Evolutionary conservation across 2,888 invertebrate species (phyloP), one percentile per base, ranked within the genome.

Genomic region (Mactromeris polynyma): DNA sequence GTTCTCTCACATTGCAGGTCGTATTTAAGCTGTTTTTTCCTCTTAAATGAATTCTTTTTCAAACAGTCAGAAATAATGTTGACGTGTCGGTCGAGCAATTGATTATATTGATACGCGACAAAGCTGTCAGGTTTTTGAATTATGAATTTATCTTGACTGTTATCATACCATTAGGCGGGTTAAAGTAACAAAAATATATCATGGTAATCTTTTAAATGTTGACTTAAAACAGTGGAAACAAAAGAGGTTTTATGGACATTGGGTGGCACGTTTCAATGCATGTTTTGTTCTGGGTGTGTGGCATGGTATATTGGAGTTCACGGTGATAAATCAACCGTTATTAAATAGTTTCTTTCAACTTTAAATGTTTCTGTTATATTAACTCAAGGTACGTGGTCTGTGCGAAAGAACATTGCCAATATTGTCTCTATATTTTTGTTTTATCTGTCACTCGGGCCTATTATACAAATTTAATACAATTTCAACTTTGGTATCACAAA

Each of bases 221-320:
- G 84, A 86, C 83, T 85, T 80, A 80, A 90, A 73, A 79, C 69
- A 83, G 78, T 81, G 69, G 77, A 88, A 85, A 88, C 88, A 90
- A 90, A 80, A 81, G 81, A 78, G 73, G 58, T 64, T 86, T 90
- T 88, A 84, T 86, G 58, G 84, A 79, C 42, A 80, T 78, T 51
- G 81, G 78, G 58, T 81, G 82, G 83, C 83, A 69, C 86, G 69
- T 58, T 19, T 89, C 78, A 79, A 19, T 82, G 85, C 81, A 40
- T 79, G 84, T 83, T 86, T 91, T 91, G 89, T 89, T 77, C 77
- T 3, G 73, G 86, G 91, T 91, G 91, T 91, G 91, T 91, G 91
- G 91, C 91, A 91, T 78, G 80, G 81, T 83, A 87, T 33, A 54
- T 78, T 77, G 38, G 31, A 84, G 88, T 88, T 89, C 54, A 21